Conservation (phyloP, 1,140 invertebrate genomes). For the Uloborus diversus region DNA sequence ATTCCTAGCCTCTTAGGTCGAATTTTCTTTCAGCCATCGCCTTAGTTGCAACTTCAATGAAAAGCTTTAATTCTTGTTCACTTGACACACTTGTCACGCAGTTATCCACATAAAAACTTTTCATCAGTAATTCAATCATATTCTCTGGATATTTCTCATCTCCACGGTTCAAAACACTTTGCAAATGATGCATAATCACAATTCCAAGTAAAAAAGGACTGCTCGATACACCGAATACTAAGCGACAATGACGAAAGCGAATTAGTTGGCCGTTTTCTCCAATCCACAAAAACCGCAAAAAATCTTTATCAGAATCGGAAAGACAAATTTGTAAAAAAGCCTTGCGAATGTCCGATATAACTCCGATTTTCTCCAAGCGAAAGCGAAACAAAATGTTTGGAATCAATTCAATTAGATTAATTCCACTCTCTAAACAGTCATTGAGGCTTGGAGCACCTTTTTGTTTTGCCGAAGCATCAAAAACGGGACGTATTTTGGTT, state of each 20-base stretch:
- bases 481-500: conserved; percentile 33
- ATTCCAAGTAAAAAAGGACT: conserved; percentile 14
- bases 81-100: background rate
- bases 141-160: background rate
- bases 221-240: conserved; percentile 20
- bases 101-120: conserved; percentile 30
- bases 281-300: conserved; percentile 22
- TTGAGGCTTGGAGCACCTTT: conserved; percentile 5
- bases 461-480: conserved; percentile 15
- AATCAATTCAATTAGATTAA: conserved; percentile 19
- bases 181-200: conserved; percentile 13
- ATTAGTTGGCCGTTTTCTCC: background rate
- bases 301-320: conserved; percentile 15
- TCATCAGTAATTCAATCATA: background rate
- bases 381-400: conserved; percentile 58
- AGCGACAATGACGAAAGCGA: background rate
- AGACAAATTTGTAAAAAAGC: conserved; percentile 53
- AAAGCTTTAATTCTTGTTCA: background rate
- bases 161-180: background rate
- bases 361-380: conserved; percentile 26
- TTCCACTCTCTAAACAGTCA: conserved; percentile 9
- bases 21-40: conserved; percentile 14
- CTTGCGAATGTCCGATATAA: conserved; percentile 56
- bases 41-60: conserved; percentile 14
- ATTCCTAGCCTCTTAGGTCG: conserved; percentile 18